Conservation (phyloP, 2,888 invertebrate species). For the Salticus scenicus region DNA sequence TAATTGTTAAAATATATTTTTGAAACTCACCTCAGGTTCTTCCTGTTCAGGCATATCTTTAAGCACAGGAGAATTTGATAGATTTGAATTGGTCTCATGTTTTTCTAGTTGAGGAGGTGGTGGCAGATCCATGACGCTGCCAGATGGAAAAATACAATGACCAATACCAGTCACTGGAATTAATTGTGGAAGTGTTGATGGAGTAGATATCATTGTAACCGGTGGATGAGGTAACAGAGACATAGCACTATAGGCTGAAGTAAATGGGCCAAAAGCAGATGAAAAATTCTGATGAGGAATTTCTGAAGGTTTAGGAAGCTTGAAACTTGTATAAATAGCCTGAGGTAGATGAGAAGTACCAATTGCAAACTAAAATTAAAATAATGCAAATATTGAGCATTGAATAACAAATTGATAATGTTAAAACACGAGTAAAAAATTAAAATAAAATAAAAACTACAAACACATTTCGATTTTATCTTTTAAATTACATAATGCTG, state of each 20-base stretch:
- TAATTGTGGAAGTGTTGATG: conserved; percentile 60
- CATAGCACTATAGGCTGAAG: conserved; percentile 64
- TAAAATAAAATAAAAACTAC: too few species aligned
- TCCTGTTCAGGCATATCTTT: conserved; percentile 51
- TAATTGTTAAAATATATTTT: background rate
- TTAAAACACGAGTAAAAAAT: too few species aligned
- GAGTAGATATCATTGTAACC: conserved; percentile 60
- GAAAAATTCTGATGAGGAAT: conserved; percentile 60
- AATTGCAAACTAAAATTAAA: conserved; percentile 69
- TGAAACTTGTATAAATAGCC: conserved; percentile 94
- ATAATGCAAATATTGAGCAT: conserved; percentile 3
- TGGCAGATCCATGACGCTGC: conserved; percentile 51
- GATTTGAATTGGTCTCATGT: conserved; percentile 33
- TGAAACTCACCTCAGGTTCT: conserved; percentile 56
- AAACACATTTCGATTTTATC: too few species aligned
- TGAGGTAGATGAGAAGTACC: conserved; percentile 82
- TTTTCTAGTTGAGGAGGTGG: conserved; percentile 51
- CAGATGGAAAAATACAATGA: conserved; percentile 55
- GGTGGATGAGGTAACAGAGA: conserved; percentile 58
- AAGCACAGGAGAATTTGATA: conserved; percentile 11
- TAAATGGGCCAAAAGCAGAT: conserved; percentile 61
- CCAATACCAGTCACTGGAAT: conserved; percentile 59
- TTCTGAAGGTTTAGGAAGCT: conserved; percentile 83
- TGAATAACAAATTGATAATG: too few species aligned
- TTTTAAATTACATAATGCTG: too few species aligned